Base-by-base conservation (phyloP, 2,113 vertebrate species). In the Pseudorasbora parva region DNA sequence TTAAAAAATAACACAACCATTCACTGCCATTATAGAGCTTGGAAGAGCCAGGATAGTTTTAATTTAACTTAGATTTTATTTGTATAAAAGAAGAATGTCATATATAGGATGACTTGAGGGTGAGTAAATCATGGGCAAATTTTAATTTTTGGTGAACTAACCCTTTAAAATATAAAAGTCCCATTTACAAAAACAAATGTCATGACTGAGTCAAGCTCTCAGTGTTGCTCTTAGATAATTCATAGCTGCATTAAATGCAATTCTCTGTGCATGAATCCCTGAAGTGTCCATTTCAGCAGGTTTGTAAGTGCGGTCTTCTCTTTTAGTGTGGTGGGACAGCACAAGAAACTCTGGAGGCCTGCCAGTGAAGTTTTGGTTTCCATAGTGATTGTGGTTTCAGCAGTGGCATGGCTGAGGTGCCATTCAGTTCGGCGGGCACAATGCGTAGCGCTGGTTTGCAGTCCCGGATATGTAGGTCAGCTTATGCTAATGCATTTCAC, bases 341-440 rank as follows among this genome's bases (percentile, higher is more conserved):
- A 60, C 6, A 49, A 57, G 17, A 64, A 21, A 51, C 43, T 41
- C 64, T 81, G 80, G 82, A 90, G 89, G 82, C 86, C 84, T 87
- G 92, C 89, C 91, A 92, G 90, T 77, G 88, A 91, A 88, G 86
- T 88, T 78, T 85, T 89, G 90, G 89, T 91, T 82, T 86, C 93
- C 90, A 93, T 93, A 91, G 92, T 72, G 88, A 95, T 79, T 5
- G 4, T 41, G 57, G 83, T 81, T 89, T 89, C 87, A 74, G 82
- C 47, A 25, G 51, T 87, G 87, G 64, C 83, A 78, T 47, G 57
- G 79, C 60, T 30, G 72, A 74, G 66, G 83, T 68, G 85, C 43
- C 75, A 54, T 84, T 87, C 60, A 87, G 71, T 85, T 75, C 27
- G 27, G 11, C 9, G 37, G 76, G 80, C 80, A 82, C 74, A 78